phyloP scores from a whole-genome alignment of 2,113 vertebrate genomes.

The Jacana jacana region DNA sequence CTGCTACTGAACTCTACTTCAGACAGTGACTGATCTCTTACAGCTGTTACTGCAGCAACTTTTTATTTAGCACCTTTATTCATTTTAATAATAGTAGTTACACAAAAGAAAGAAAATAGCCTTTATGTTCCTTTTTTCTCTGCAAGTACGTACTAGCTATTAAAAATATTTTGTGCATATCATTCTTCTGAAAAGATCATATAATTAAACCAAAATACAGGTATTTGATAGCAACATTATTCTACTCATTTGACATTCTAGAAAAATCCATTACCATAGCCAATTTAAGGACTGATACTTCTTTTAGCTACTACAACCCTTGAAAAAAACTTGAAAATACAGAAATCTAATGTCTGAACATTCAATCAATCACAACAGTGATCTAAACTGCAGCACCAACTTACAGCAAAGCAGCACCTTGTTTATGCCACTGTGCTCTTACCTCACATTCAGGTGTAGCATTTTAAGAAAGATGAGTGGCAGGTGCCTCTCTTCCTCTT shows the following conservation, averaged over 20 bases:
- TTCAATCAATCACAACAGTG: neutral
- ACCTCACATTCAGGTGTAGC: neutral
- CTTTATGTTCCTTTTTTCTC: neutral
- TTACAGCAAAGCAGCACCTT: neutral
- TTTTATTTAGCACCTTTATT: conserved; percentile 55
- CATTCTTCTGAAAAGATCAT: conserved; percentile 38
- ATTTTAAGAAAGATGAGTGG: neutral
- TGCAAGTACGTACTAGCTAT: conserved; percentile 13
- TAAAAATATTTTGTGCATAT: conserved; percentile 22
- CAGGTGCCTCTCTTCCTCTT: neutral
- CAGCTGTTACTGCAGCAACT: neutral
- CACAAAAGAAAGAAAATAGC: neutral
- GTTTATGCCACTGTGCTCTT: neutral
- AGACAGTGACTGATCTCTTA: conserved; percentile 46
- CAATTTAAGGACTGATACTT: neutral
- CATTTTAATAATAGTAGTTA: conserved; percentile 42
- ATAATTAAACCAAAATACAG: conserved; percentile 23
- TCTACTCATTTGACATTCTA: neutral
- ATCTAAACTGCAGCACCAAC: neutral
- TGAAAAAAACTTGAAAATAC: neutral
- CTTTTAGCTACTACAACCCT: neutral
- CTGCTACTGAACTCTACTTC: conserved; percentile 57
- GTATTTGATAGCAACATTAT: conserved; percentile 6
- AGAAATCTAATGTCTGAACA: neutral
- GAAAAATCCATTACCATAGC: neutral